phyloP scores from a whole-genome alignment of 2,888 invertebrate genomes.

The Tetranychus truncatus region DNA sequence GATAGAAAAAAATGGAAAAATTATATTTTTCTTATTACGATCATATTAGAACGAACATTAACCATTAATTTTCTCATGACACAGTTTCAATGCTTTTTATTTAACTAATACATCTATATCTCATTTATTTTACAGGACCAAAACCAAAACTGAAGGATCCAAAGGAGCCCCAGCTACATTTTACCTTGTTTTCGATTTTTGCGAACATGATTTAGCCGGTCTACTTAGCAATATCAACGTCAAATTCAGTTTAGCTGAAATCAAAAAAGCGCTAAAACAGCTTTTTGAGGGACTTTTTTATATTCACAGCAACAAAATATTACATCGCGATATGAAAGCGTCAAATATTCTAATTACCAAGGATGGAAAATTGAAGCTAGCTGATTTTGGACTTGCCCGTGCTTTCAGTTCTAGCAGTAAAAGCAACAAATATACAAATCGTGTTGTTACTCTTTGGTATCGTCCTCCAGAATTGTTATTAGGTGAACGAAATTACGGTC shows the following conservation, averaged over 20 bases:
- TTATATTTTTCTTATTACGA: too few species aligned
- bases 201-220: slow-evolving; percentile 94
- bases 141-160: slow-evolving; percentile 29
- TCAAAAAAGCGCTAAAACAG: slow-evolving; percentile 80
- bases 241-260: slow-evolving; percentile 91
- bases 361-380: slow-evolving; percentile 76
- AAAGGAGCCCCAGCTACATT: slow-evolving; percentile 58
- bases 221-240: slow-evolving; percentile 82
- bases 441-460: slow-evolving; percentile 49
- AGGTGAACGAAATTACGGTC: slow-evolving; percentile 78
- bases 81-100: too few species aligned
- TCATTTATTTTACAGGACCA: background rate
- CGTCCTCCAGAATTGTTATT: slow-evolving; percentile 49
- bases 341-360: slow-evolving; percentile 94
- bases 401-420: slow-evolving; percentile 64
- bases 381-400: slow-evolving; percentile 90
- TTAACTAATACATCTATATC: background rate
- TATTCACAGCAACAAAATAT: slow-evolving; percentile 76
- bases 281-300: slow-evolving; percentile 75
- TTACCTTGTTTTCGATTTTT: slow-evolving; percentile 92
- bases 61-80: too few species aligned
- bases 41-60: too few species aligned
- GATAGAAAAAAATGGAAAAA: background rate
- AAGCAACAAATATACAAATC: slow-evolving; percentile 79
- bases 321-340: slow-evolving; percentile 78